A percentile compares a stretch with the other conserved stretches of the same genome.
These are phyloP conservation scores for Rhinoderma darwinii DNA, from an alignment of 2,113 vertebrate species.

Conservation along the genomic window DNA sequence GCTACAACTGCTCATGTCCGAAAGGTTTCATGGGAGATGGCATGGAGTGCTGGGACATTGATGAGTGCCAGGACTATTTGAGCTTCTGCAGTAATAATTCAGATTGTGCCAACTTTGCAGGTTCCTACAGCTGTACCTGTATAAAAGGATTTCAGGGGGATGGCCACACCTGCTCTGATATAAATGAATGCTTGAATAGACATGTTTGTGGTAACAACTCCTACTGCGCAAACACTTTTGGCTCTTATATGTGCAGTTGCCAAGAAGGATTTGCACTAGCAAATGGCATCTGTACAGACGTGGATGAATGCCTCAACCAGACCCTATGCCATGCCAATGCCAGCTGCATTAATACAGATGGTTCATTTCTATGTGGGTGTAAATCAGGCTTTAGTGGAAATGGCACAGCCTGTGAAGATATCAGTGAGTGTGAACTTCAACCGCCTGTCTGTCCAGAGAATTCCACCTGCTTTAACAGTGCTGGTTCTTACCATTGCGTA, in stretches of 20 bases:
- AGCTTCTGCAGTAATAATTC: constrained; percentile 74
- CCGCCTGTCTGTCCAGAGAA: constrained; percentile 66
- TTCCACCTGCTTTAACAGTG: constrained; percentile 73
- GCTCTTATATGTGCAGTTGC: constrained; percentile 76
- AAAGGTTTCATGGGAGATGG: constrained; percentile 73
- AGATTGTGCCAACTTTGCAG: constrained; percentile 72
- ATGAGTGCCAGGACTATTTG: constrained; percentile 72
- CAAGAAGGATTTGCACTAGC: constrained; percentile 64
- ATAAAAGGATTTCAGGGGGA: constrained; percentile 73
- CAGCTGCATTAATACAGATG: constrained; percentile 66
- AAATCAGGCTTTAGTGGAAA: constrained; percentile 72
- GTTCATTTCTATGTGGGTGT: constrained; percentile 76
- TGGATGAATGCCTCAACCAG: constrained; percentile 68
- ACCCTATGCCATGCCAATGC: constrained; percentile 68
- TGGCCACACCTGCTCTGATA: constrained; percentile 73
- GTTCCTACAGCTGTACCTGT: constrained; percentile 76
- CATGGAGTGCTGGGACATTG: constrained; percentile 76
- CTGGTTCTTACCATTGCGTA: constrained; percentile 74
- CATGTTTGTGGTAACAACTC: constrained; percentile 71
- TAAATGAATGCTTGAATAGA: constrained; percentile 73
- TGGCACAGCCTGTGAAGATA: constrained; percentile 73
- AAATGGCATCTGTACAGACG: constrained; percentile 70
- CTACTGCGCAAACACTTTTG: constrained; percentile 74
- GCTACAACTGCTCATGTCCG: constrained; percentile 75
- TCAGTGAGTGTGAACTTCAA: constrained; percentile 72